Evolutionary conservation across 37 sponge, comb jelly and placozoan genomes (phyloP).

Genomic region (Halichondria panicea): DNA sequence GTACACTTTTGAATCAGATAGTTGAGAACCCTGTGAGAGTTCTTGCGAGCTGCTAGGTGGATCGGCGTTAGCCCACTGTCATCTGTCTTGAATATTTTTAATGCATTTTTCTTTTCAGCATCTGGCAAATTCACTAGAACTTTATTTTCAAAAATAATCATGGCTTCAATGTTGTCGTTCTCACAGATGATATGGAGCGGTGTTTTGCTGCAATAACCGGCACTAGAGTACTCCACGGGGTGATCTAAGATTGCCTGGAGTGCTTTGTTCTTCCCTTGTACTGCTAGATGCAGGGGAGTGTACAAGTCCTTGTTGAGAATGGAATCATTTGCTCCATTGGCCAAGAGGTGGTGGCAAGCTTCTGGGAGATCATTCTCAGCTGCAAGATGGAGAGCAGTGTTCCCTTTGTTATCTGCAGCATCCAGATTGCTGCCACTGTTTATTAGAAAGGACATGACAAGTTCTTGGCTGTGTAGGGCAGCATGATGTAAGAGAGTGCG

Average conservation of each 20-base stretch:
- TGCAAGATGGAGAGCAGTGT: slow-evolving; percentile 87
- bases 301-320: slow-evolving; percentile 45
- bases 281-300: slow-evolving; percentile 71
- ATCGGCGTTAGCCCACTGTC: slow-evolving; percentile 70
- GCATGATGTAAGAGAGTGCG: slow-evolving; percentile 69
- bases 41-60: slow-evolving; percentile 72
- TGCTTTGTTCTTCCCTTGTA: slow-evolving; percentile 30
- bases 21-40: slow-evolving; percentile 59
- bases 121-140: not conserved
- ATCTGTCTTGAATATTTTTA: slow-evolving; percentile 72
- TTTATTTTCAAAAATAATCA: slow-evolving; percentile 29
- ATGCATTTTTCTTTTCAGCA: slow-evolving; percentile 14
- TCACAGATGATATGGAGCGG: slow-evolving; percentile 76
- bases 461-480: slow-evolving; percentile 46
- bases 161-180: slow-evolving; percentile 51
- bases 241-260: slow-evolving; percentile 41
- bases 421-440: slow-evolving; percentile 56
- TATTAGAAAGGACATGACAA: slow-evolving; percentile 61
- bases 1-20: slow-evolving; percentile 41
- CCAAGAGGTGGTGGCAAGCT: slow-evolving; percentile 56
- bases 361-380: slow-evolving; percentile 22
- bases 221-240: slow-evolving; percentile 24
- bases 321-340: slow-evolving; percentile 39
- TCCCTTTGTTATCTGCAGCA: slow-evolving; percentile 63
- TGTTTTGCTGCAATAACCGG: slow-evolving; percentile 58